Base-by-base conservation (phyloP, 2,113 vertebrate genomes). In the Atlantisia rogersi region DNA sequence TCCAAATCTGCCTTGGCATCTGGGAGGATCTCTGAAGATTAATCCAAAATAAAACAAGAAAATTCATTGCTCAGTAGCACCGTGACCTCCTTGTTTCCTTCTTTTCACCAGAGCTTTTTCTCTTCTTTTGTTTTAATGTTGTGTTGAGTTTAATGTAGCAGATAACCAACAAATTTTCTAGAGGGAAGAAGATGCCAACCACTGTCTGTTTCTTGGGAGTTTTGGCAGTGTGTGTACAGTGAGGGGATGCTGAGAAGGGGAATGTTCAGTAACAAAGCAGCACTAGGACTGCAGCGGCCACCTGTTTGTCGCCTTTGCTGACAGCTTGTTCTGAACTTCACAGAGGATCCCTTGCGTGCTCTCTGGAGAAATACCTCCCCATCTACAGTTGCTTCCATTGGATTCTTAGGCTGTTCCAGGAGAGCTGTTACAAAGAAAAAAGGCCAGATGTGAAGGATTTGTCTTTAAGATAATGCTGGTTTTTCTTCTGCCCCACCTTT, bases 21-120 rank as follows among this genome's bases (percentile, higher is more conserved):
- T 63, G 46, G 31, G 37, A 20, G 37, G 25, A 7, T 44, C 62
- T 5, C 4, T 70, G 25, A 63, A 75, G 11, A 76, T 25, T n/a
- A 67, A 82, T 26, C 21, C 37, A 68, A 91, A 95, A 95, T 91
- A 95, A 97, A 96, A 21, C 18, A 39, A 44, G 20, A 50, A 81
- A 75, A 75, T 55, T 8, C 6, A 25, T 77, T 84, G 18, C 29
- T 74, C 24, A 69, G 6, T 62, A 70, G 39, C 50, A 76, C 35
- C 26, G 19, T 69, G 28, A 74, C 9, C 46, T 87, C 65, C 37
- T 48, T 92, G 32, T 50, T 79, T 75, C 29, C 9, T 53, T 77
- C 26, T 74, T 91, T 81, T 40, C 24, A 55, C n/a, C 29, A 29
- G 60, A 64, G 18, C 39, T 67, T 35, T 39, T 50, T 58, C 35